Evolutionary conservation across 2,797 vertebrate genomes (phyloP).

Genomic region (Clarias fuscus): DNA sequence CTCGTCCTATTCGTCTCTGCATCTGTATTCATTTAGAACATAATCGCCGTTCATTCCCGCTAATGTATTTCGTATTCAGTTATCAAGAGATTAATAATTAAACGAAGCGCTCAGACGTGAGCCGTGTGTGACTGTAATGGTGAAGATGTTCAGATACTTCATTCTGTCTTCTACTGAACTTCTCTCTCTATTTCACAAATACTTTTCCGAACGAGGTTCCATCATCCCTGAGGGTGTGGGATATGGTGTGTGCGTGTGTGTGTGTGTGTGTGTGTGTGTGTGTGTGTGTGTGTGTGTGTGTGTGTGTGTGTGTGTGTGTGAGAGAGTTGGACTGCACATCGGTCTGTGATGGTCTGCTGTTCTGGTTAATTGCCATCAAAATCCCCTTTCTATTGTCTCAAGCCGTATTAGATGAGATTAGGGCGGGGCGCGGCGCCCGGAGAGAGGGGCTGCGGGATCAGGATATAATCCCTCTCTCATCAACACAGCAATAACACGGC

Average conservation of each 20-base stretch:
- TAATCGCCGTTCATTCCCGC: background rate
- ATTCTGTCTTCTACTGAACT: background rate
- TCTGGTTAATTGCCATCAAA: constrained; percentile 38
- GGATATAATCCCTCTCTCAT: constrained; percentile 34
- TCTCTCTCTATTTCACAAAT: background rate
- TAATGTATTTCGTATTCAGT: background rate
- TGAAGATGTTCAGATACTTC: background rate
- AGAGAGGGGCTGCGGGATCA: constrained; percentile 14
- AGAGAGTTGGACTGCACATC: background rate
- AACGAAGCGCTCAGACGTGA: background rate
- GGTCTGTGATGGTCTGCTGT: constrained; percentile 26
- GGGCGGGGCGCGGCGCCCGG: constrained; percentile 7
- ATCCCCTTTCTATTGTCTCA: constrained; percentile 38
- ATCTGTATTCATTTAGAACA: background rate
- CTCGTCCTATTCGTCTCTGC: background rate
- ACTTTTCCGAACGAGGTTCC: background rate
- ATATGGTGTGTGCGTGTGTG: background rate
- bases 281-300: too few relatives aligned
- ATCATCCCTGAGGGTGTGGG: background rate
- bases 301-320: background rate
- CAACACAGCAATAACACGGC: constrained; percentile 10
- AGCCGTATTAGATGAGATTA: constrained; percentile 37
- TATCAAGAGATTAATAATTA: background rate
- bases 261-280: too few relatives aligned
- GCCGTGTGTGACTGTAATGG: background rate